A percentile compares a stretch with the other conserved stretches of the same genome.
Conservation (phyloP, 2,888 invertebrate species). For the Agrotis exclamationis region DNA sequence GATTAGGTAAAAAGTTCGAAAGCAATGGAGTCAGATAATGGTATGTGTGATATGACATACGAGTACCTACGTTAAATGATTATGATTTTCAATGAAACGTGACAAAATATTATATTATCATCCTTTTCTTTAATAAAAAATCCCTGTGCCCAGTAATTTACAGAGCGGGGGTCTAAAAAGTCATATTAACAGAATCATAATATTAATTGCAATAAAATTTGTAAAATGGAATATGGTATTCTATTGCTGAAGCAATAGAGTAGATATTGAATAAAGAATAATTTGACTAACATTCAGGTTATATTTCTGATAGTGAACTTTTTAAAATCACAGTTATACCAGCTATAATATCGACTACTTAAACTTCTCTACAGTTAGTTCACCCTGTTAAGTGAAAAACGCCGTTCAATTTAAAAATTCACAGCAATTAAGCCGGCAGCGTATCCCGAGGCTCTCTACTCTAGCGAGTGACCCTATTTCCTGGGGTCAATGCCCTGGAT, state of each 20-base stretch:
- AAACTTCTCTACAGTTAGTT: not conserved
- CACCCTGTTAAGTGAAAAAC: conserved; percentile 32
- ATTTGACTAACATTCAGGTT: no score
- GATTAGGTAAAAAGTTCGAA: no score
- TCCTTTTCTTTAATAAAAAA: not conserved
- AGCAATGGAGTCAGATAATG: not conserved
- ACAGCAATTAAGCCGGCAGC: conserved; percentile 42
- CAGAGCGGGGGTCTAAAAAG: not conserved
- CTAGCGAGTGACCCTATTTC: conserved; percentile 62
- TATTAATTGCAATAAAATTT: no score
- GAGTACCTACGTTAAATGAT: no score
- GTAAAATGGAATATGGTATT: no score
- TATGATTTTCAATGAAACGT: not conserved
- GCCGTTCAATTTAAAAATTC: conserved; percentile 45
- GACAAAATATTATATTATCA: not conserved
- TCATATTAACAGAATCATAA: no score
- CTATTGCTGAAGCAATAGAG: no score
- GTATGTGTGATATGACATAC: no score
- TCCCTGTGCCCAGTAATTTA: not conserved
- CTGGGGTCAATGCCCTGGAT: conserved; percentile 61
- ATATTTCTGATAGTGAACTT: no score
- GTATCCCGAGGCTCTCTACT: conserved; percentile 25
- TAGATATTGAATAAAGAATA: no score
- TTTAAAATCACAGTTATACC: no score
- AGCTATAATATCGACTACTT: not conserved